These are phyloP conservation scores for Cyprinodon diabolis DNA, from an alignment of 2,797 vertebrate species.

Conservation along the genomic window DNA sequence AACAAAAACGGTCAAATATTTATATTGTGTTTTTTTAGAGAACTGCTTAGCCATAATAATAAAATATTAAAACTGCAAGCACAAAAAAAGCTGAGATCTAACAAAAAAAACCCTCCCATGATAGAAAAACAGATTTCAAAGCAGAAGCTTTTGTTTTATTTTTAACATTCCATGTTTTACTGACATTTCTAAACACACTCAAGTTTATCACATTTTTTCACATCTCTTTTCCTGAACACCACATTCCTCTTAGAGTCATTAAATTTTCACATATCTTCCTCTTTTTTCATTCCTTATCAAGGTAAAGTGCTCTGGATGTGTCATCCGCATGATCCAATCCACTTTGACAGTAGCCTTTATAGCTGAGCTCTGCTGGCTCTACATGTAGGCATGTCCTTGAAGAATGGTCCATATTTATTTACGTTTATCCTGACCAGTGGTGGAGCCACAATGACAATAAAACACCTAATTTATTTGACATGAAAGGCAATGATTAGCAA, in stretches of 20 bases:
- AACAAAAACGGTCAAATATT: background rate
- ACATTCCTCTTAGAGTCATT: constrained; percentile 72
- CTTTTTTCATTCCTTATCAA: constrained; percentile 35
- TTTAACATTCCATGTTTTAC: constrained; percentile 25
- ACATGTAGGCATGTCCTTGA: constrained; percentile 46
- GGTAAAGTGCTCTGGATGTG: constrained; percentile 68
- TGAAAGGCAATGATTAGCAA: constrained; percentile 69
- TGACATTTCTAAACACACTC: constrained; percentile 38
- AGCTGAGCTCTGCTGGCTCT: constrained; percentile 42
- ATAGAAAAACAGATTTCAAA: background rate
- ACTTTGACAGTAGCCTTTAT: constrained; percentile 66
- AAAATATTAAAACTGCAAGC: background rate
- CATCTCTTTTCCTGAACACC: constrained; percentile 59
- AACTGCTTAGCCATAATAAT: background rate
- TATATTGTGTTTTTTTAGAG: background rate
- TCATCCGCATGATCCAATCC: constrained; percentile 67
- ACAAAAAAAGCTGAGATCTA: background rate
- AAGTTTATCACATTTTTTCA: constrained; percentile 50
- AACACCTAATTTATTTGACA: constrained; percentile 73
- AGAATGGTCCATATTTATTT: constrained; percentile 56
- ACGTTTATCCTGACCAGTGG: constrained; percentile 59
- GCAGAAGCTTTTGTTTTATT: constrained; percentile 22
- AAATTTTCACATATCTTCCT: constrained; percentile 62
- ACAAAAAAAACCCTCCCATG: background rate
- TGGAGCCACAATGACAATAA: constrained; percentile 46